phyloP scores from a whole-genome alignment of 2,113 vertebrate species.

The Coptodon rendalli region DNA sequence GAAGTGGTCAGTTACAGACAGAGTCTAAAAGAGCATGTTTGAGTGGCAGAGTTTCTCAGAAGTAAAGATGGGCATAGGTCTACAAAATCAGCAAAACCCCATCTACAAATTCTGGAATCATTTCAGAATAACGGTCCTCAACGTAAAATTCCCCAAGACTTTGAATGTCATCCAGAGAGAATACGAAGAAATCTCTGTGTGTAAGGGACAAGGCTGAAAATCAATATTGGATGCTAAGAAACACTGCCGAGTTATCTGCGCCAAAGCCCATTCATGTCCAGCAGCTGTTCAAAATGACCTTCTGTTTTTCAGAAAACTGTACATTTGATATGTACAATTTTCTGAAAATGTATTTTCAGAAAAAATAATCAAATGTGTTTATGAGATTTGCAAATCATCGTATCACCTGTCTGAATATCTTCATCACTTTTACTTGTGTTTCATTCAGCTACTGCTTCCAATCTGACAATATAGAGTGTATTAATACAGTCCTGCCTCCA shows the following conservation, averaged over 20 bases:
- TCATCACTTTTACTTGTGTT: not conserved
- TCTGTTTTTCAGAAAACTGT: not conserved
- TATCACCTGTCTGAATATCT: not conserved
- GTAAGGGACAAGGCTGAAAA: not conserved
- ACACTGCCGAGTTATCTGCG: accelerated
- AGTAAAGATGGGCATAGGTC: not conserved
- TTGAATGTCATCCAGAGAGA: not conserved
- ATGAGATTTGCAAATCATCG: not conserved
- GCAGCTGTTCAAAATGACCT: not conserved
- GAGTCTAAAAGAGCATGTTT: not conserved
- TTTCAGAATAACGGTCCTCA: no score
- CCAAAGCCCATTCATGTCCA: accelerated
- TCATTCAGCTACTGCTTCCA: not conserved
- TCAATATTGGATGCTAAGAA: not conserved
- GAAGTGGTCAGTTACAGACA: not conserved
- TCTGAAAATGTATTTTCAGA: not conserved
- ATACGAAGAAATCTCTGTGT: not conserved
- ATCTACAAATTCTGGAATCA: not conserved
- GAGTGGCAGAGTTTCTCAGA: not conserved
- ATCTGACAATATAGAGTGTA: not conserved
- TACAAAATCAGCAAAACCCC: not conserved
- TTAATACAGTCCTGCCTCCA: not conserved
- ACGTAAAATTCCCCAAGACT: not conserved
- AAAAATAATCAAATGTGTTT: not conserved
- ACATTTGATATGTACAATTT: not conserved